phyloP scores from a whole-genome alignment of 2,888 invertebrate species.

The Maniola hyperantus region DNA sequence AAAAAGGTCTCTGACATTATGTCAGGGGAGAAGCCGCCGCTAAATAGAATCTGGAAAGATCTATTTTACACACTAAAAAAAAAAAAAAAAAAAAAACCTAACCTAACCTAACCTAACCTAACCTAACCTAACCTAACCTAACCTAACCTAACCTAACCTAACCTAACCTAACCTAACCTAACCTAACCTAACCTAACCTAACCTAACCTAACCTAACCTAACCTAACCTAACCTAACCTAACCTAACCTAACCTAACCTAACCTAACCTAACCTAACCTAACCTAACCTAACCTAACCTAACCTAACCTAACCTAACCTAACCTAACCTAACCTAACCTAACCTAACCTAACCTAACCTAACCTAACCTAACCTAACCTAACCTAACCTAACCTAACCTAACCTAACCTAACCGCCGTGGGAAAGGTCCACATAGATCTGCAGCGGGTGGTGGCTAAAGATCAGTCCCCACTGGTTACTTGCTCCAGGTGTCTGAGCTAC shows the following conservation, averaged over 20 bases:
- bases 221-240: conserved; percentile 30
- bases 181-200: conserved; percentile 31
- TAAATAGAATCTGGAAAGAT: too few relatives aligned
- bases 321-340: conserved; percentile 28
- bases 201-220: conserved; percentile 33
- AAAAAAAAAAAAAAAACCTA: too few relatives aligned
- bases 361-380: conserved; percentile 28
- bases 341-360: conserved; percentile 28
- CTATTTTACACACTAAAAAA: too few relatives aligned
- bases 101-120: conserved; percentile 19
- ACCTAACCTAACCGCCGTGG: conserved; percentile 25
- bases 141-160: conserved; percentile 19
- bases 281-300: conserved; percentile 28
- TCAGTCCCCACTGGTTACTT: too few relatives aligned
- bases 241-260: conserved; percentile 11
- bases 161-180: conserved; percentile 29
- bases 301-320: conserved; percentile 31
- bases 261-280: conserved; percentile 23
- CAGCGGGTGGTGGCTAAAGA: too few relatives aligned
- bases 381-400: conserved; percentile 26
- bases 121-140: conserved; percentile 19
- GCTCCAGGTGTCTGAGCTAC: too few relatives aligned
- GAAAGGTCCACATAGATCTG: too few relatives aligned
- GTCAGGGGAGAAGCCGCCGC: too few relatives aligned
- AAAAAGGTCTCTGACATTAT: too few relatives aligned